phyloP scores from a whole-genome alignment of 92 coral and sea anemone genomes.

The Epizoanthus fatuus region DNA sequence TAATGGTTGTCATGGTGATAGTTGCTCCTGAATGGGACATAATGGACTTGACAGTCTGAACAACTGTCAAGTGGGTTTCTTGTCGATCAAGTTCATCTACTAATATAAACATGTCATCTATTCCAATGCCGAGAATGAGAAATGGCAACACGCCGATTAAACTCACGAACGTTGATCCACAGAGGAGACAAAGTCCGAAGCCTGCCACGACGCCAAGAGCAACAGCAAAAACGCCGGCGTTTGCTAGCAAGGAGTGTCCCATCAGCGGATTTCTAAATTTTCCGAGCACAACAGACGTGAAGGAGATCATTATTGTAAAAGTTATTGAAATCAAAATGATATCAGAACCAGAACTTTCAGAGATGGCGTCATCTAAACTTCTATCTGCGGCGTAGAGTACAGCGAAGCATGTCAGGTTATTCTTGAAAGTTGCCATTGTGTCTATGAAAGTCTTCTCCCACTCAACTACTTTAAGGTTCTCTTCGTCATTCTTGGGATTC shows the following conservation, averaged over 20 bases:
- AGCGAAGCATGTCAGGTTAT: constrained; percentile 41
- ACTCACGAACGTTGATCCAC: constrained; percentile 73
- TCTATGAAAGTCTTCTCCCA: no score
- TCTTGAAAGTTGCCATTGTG: no score
- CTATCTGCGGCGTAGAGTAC: constrained; percentile 66
- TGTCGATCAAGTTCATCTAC: constrained; percentile 20
- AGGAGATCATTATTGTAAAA: constrained; percentile 74
- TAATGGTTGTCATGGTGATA: background rate
- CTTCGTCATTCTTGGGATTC: no score
- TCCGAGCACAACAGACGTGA: constrained; percentile 48
- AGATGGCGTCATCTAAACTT: constrained; percentile 78
- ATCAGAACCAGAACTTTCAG: constrained; percentile 80
- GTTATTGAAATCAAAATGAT: constrained; percentile 68
- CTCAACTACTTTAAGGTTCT: no score
- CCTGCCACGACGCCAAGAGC: constrained; percentile 81
- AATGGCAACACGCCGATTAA: constrained; percentile 85
- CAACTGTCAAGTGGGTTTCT: constrained; percentile 60
- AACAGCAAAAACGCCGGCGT: constrained; percentile 75
- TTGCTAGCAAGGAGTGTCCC: constrained; percentile 76
- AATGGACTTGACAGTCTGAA: constrained; percentile 62
- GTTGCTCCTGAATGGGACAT: constrained; percentile 86
- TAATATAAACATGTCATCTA: constrained; percentile 87
- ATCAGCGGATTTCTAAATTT: constrained; percentile 54
- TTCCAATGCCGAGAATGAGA: constrained; percentile 81
- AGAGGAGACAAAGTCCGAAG: constrained; percentile 73